Evolutionary conservation across 2,888 invertebrate genomes (phyloP).

Genomic region (Gymnosoma rotundatum): DNA sequence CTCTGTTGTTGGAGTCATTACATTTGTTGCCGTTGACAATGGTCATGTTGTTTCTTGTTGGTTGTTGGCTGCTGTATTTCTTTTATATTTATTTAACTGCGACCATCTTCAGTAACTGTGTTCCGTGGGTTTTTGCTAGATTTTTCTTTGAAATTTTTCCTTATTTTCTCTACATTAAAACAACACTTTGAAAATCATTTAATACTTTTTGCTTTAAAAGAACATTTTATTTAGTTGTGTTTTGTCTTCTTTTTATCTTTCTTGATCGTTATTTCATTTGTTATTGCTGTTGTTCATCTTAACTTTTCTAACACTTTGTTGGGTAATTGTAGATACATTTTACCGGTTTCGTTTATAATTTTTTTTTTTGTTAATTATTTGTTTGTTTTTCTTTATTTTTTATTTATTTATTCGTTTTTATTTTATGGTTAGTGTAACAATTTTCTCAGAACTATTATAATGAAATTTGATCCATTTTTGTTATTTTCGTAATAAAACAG

Average conservation of each 20-base stretch:
- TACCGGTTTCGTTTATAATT: constrained; percentile 53
- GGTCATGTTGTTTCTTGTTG: constrained; percentile 50
- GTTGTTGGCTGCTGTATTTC: constrained; percentile 29
- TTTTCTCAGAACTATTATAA: constrained; percentile 41
- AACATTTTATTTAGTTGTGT: constrained; percentile 53
- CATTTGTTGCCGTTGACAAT: constrained; percentile 57
- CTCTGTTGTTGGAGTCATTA: constrained; percentile 52
- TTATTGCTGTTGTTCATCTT: constrained; percentile 42
- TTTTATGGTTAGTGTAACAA: constrained; percentile 20
- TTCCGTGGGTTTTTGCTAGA: constrained; percentile 19
- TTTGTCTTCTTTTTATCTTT: constrained; percentile 25
- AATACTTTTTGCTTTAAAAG: constrained; percentile 63
- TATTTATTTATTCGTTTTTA: constrained; percentile 11
- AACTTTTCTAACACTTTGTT: constrained; percentile 49
- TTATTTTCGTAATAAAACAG: background rate
- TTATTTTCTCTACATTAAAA: constrained; percentile 14
- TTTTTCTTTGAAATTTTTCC: constrained; percentile 10
- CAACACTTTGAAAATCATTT: constrained; percentile 64
- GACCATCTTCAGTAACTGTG: background rate
- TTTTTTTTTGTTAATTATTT: too few species aligned
- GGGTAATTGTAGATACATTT: constrained; percentile 50
- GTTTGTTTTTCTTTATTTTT: background rate
- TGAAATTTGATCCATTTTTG: background rate
- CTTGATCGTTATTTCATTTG: constrained; percentile 18
- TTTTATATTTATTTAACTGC: constrained; percentile 31